Evolutionary conservation across 2,888 invertebrate genomes (phyloP).

Genomic region (Phyllotreta striolata): DNA sequence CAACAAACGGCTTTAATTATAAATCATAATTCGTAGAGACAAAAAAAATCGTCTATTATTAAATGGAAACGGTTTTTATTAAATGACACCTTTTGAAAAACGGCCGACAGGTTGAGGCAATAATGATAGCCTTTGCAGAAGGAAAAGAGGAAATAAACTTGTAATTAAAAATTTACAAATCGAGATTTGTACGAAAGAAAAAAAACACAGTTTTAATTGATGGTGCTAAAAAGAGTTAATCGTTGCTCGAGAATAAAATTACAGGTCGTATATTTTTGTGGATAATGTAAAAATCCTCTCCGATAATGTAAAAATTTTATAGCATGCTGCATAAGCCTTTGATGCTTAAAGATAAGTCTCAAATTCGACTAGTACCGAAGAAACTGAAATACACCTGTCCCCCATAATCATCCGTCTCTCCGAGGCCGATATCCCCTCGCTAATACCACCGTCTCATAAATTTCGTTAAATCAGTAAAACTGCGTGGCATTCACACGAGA

Average conservation of each 20-base stretch:
- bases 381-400: slow-evolving; percentile 47
- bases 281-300: too few species aligned
- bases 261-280: too few species aligned
- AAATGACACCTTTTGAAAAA: slow-evolving; percentile 27
- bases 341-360: too few species aligned
- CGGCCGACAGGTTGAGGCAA: slow-evolving; percentile 18
- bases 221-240: too few species aligned
- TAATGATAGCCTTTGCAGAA: slow-evolving; percentile 12
- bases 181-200: slow-evolving; percentile 7
- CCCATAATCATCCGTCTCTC: slow-evolving; percentile 41
- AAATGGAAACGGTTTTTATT: slow-evolving; percentile 27
- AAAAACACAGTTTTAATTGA: slow-evolving; percentile 8
- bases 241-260: too few species aligned
- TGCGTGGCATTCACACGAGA: slow-evolving; percentile 58
- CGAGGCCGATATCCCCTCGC: slow-evolving; percentile 34
- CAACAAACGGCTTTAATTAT: slow-evolving; percentile 35
- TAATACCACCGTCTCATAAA: slow-evolving; percentile 55
- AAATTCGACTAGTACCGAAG: not conserved
- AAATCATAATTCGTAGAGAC: slow-evolving; percentile 29
- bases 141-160: slow-evolving; percentile 7
- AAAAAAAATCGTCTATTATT: slow-evolving; percentile 29
- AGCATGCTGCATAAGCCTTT: too few species aligned
- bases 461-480: slow-evolving; percentile 60
- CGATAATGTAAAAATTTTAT: too few species aligned
- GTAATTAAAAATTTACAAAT: slow-evolving; percentile 28